Evolutionary conservation across 2,797 vertebrate species (phyloP), one percentile per base, ranked within the genome.

Genomic region (Notoglanidium macrostoma): DNA sequence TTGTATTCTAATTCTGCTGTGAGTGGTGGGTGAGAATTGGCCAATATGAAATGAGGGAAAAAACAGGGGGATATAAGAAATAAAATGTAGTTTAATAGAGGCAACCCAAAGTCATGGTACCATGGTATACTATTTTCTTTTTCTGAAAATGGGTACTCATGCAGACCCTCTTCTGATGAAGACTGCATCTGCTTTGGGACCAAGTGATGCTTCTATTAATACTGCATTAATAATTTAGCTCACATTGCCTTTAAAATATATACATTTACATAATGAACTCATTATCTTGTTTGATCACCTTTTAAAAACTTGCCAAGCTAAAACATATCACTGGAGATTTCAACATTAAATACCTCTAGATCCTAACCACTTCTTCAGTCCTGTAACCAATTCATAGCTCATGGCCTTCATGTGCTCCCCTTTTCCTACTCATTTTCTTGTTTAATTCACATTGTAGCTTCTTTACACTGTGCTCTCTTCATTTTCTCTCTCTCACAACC

Each of bases 131-230:
- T 35, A 77, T 78, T 32, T 70, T 8, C 9, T 40, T 68, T 70
- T 73, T 73, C 10, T 61, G 78, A 46, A 5, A 59, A 57, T 40
- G 19, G 29, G n/a, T 23, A 40, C 23, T 61, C 57, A 26, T 40
- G 17, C 15, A 23, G 12, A 63, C 44, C 49, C 26, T 12, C 26
- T 10, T 49, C 35, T 40, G 35, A 40, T 40, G 35, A 40, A 40
- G 35, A 40, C 59, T 81, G 10, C 14, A 82, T 49, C 46, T 51
- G 8, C 21, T 82, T 49, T 82, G 59, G 46, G 40, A 11, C 40
- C 19, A 72, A 29, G 21, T 51, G 11, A 84, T 26, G 61, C 21
- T 57, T 84, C 85, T 88, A 86, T 86, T 70, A 89, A 87, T 85
- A 86, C 8, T 46, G 57, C 76, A 40, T 29, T 73, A 49, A 44